Percentiles rank a stretch among this genome's conserved stretches.
phyloP scores from a whole-genome alignment of 2,113 vertebrate genomes.

The Dendropsophus ebraccatus region DNA sequence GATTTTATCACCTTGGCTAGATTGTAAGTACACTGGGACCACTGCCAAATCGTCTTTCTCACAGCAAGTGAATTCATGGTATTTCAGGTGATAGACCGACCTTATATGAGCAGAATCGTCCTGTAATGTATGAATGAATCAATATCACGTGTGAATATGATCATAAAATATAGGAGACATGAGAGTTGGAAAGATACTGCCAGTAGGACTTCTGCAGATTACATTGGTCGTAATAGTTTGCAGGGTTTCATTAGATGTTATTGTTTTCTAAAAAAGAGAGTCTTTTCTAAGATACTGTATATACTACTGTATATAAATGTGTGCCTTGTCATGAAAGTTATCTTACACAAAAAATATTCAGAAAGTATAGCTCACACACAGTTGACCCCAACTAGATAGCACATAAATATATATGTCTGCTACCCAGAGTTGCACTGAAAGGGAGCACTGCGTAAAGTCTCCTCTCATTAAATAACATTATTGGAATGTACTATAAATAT shows the following conservation, averaged over 20 bases:
- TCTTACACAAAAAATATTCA: neutral
- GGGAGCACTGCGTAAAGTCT: neutral
- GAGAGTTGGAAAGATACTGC: neutral
- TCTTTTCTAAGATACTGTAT: too few species aligned
- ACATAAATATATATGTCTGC: neutral
- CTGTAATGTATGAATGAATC: constrained; percentile 1
- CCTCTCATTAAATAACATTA: neutral
- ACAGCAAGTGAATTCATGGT: neutral
- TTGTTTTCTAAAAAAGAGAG: too few species aligned
- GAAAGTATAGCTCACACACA: neutral
- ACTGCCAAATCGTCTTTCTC: constrained; percentile 33
- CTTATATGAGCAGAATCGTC: neutral
- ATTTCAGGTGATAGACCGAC: neutral
- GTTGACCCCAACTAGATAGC: neutral
- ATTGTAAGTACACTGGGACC: constrained; percentile 37
- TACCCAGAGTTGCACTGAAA: neutral
- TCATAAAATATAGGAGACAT: neutral
- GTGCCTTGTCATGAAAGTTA: neutral
- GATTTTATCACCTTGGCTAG: constrained; percentile 27
- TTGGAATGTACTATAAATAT: constrained; percentile 5
- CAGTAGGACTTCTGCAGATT: neutral
- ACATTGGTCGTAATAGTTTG: neutral
- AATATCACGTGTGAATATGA: neutral
- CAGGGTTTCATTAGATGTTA: neutral
- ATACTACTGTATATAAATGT: too few species aligned